A percentile compares a stretch with the other conserved stretches of the same genome.
Conservation (phyloP, 2,113 vertebrate genomes). For the Chinchilla lanigera region DNA sequence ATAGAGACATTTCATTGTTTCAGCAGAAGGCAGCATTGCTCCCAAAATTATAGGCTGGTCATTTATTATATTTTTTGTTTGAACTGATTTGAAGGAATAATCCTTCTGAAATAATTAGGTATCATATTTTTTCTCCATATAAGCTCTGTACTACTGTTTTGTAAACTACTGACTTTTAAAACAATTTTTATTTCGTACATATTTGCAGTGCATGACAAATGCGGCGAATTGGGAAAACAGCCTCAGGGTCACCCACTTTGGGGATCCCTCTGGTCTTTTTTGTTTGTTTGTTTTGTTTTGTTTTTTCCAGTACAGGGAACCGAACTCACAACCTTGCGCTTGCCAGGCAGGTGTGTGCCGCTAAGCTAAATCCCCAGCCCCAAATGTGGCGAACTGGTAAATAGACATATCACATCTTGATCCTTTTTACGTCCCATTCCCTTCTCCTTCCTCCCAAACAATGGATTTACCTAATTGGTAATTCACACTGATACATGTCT, state of each 20-base stretch:
- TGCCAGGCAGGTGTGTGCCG: no score
- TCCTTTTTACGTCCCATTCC: not conserved
- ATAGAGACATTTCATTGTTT: conserved; percentile 53
- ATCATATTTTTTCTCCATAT: conserved; percentile 33
- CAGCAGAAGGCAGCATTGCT: conserved; percentile 83
- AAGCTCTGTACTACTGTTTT: conserved; percentile 42
- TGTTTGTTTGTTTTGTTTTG: no score
- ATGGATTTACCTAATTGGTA: conserved; percentile 11
- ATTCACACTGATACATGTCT: not conserved
- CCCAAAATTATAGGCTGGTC: not conserved
- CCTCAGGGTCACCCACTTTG: no score
- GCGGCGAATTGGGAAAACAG: no score
- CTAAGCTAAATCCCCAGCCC: no score
- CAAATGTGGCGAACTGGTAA: not conserved
- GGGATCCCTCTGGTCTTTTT: no score
- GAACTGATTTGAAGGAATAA: not conserved
- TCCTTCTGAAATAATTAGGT: conserved; percentile 56
- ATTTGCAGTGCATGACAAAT: not conserved
- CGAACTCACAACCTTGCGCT: no score
- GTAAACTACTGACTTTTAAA: conserved; percentile 39
- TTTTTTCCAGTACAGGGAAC: no score
- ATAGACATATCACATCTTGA: not conserved
- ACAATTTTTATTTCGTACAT: not conserved
- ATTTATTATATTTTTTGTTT: not conserved
- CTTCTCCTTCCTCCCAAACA: not conserved